Conservation (phyloP, 1,140 invertebrate genomes). For the Leptonema lineaticorne region DNA sequence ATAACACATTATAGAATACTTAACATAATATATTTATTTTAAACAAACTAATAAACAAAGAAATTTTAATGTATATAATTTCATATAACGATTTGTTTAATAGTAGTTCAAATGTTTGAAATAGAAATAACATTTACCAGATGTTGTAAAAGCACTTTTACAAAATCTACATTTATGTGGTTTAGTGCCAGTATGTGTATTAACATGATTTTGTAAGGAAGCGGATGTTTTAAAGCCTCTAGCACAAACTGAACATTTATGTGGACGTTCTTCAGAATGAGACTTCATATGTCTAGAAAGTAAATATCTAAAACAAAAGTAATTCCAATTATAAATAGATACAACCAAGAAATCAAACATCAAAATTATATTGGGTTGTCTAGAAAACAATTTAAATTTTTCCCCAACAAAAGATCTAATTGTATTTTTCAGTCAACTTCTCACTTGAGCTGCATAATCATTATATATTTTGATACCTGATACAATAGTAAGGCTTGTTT, state of each 20-base stretch:
- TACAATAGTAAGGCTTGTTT: too few species aligned
- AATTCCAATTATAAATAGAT: background rate
- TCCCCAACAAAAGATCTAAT: too few species aligned
- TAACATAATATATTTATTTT: background rate
- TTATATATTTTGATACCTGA: too few species aligned
- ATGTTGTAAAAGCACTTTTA: constrained; percentile 92
- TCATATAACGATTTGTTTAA: too few species aligned
- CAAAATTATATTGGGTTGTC: too few species aligned
- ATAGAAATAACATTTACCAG: constrained; percentile 60
- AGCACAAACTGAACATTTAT: constrained; percentile 93
- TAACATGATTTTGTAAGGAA: constrained; percentile 93
- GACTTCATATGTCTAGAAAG: constrained; percentile 93
- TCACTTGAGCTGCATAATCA: too few species aligned
- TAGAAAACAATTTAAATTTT: too few species aligned
- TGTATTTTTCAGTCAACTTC: too few species aligned
- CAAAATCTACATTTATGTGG: constrained; percentile 94
- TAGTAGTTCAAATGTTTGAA: too few species aligned
- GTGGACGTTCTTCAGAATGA: constrained; percentile 91
- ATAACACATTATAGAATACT: constrained; percentile 16
- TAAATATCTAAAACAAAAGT: constrained; percentile 64
- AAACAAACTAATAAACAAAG: background rate
- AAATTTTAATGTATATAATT: too few species aligned
- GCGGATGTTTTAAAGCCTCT: constrained; percentile 93
- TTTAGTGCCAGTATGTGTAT: constrained; percentile 94
- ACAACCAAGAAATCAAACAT: too few species aligned